A percentile compares a stretch with the other conserved stretches of the same genome.
phyloP scores from a whole-genome alignment of 92 coral and sea anemone genomes.

The Siderastrea radians region DNA sequence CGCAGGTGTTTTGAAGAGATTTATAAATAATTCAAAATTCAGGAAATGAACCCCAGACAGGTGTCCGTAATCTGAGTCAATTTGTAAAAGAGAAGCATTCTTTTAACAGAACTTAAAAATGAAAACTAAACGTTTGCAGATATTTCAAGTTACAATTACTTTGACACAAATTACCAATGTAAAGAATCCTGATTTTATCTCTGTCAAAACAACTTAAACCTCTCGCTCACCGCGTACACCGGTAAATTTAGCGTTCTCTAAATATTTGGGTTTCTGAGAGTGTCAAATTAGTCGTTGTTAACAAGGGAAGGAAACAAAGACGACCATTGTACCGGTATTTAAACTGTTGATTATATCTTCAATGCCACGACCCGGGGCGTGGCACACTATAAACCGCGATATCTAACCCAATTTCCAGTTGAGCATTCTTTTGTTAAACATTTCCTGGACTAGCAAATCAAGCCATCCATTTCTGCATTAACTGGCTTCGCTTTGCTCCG shows the following conservation, averaged over 20 bases:
- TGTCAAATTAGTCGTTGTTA: conserved; percentile 34
- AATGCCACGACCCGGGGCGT: conserved; percentile 19
- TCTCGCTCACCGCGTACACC: not conserved
- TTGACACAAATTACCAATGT: not conserved
- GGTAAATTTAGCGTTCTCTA: conserved; percentile 3
- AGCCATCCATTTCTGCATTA: not conserved
- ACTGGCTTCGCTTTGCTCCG: not conserved
- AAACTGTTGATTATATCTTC: conserved; percentile 45
- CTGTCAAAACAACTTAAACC: not conserved
- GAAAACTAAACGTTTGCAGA: not conserved
- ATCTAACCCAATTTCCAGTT: conserved; percentile 17
- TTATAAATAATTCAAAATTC: not conserved
- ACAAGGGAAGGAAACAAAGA: conserved; percentile 24
- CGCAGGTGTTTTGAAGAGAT: not conserved
- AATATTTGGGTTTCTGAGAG: conserved; percentile 2
- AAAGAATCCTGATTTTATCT: not conserved
- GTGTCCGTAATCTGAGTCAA: not conserved
- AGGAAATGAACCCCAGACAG: conserved; percentile 1
- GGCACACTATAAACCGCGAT: conserved; percentile 16
- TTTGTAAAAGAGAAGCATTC: not conserved
- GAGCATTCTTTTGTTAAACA: conserved; percentile 8
- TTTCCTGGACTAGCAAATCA: conserved; percentile 4
- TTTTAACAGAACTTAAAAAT: not conserved
- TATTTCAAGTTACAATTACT: not conserved
- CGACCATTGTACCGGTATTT: conserved; percentile 15